Conservation (phyloP, 2,113 vertebrate genomes). For the Leucosticte australis region DNA sequence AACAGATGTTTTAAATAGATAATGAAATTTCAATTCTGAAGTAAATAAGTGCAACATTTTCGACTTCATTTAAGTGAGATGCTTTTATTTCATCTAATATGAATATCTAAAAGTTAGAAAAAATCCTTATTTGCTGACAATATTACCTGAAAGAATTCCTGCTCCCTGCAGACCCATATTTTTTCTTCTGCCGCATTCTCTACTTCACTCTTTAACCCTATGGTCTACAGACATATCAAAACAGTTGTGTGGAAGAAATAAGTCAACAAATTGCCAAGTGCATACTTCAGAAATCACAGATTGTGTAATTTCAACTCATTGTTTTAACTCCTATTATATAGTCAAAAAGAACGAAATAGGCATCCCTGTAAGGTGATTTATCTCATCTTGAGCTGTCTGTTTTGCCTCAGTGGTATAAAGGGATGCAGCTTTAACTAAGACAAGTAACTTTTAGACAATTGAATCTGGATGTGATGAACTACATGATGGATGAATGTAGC, state of each 20-base stretch:
- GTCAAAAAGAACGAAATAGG: neutral
- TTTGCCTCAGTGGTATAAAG: neutral
- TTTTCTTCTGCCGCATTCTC: neutral
- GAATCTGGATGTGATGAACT: neutral
- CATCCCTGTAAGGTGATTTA: neutral
- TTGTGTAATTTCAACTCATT: neutral
- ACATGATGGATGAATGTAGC: neutral
- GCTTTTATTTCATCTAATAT: neutral
- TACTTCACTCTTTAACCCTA: neutral
- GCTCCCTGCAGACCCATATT: accelerated
- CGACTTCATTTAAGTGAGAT: neutral
- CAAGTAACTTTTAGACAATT: neutral
- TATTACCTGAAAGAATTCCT: neutral
- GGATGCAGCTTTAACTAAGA: neutral
- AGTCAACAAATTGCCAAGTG: neutral
- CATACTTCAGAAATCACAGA: neutral
- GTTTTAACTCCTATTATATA: neutral
- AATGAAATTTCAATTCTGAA: neutral
- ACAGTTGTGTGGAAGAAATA: neutral
- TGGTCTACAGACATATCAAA: neutral
- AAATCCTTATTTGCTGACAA: neutral
- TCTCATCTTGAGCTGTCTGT: neutral
- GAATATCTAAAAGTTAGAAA: neutral
- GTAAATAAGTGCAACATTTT: conserved; percentile 7
- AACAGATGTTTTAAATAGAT: conserved; percentile 3